Evolutionary conservation across 1,140 invertebrate genomes (phyloP), one percentile per base, ranked within the genome.

Genomic region (Condylostylus longicornis): DNA sequence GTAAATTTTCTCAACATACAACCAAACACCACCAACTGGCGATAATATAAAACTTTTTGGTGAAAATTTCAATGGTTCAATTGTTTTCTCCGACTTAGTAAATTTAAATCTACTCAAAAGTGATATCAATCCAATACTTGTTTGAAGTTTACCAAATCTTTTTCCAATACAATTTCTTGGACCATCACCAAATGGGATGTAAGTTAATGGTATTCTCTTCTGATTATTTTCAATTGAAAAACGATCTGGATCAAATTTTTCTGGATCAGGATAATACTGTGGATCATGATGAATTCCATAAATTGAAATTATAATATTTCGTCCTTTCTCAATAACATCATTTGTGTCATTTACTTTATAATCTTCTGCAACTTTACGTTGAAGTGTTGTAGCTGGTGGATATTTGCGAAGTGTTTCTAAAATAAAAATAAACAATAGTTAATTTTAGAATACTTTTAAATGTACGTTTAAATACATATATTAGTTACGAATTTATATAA

Each of bases 121-220:
- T 30, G 53, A 48, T n/a, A 57, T 46, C 6, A 59, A 37, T 2
- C 52, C 52, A 20, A 53, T 35, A 31, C 54, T 60, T 0, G 46
- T 5, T 32, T 54, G 49, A 5, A 60, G 28, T 4, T 60, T 31
- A 12, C 48, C 54, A 25, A 56, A 41, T 5, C 55, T 51, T 46
- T 56, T 63, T 72, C 78, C 80, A 44, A 84, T 80, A 50, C 81
- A 85, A 52, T 71, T 77, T 22, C 79, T 66, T 3, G 77, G 75
- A 5, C 82, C 82, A 39, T 78, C 73, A 4, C 81, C 82, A 49
- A 88, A 88, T 0, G 84, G 58, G 44, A 62, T 49, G 23, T 53
- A 53, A 9, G 45, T 50, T 40, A 45, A 48, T 46, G 2, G 7
- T 30, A n/a, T 80, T 34, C 79, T 55, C 58, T 68, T 82, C 34